Base-by-base conservation (phyloP, 2,888 invertebrate species). In the Portevinia maculata region DNA sequence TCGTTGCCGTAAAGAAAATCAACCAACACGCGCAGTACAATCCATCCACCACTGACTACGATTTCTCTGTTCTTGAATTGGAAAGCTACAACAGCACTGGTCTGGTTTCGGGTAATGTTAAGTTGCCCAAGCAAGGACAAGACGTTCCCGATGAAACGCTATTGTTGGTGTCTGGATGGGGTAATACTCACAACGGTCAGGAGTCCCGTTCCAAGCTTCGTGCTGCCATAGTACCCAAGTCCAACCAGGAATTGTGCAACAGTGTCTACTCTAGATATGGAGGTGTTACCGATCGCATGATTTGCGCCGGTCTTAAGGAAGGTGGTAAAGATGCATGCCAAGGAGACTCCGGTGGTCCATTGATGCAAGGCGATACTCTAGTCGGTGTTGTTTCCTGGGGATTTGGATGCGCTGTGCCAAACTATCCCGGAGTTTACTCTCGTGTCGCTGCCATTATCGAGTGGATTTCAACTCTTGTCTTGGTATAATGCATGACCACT, bases 31-130 rank as follows among this genome's bases (percentile, higher is more conserved):
- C 88, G 6, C 78, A 88, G 2, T 92, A 89, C 84, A 87, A 90
- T 86, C 21, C 87, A 1, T 86, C 85, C 6, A 90, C 88, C 1
- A 89, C 89, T n/a, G 90, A 91, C 79, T 91, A 88, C 65, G 92
- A 92, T 83, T 90, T 91, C 71, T 89, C 91, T 0, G 69, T 92
- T 6, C 81, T 92, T 17, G 86, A 89, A 73, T 85, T 92, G 73
- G 69, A 79, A 3, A 44, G 79, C 6, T 86, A 87, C 48, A 85
- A 87, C 17, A 48, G 65, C 0, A 60, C 28, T 0, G 78, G 73
- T 17, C 73, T 89, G 7, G 86, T 86, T 1, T 85, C 84, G 24
- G 87, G 85, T 1, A 85, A 85, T 32, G 85, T 87, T 0, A 41
- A 79, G 19, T 71, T 90, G n/a, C 88, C 89, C 3, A 52, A 71